A percentile compares a stretch with the other conserved stretches of the same genome.
Conservation (phyloP, 2,888 invertebrate genomes). For the Scelioninae gen. 1 region DNA sequence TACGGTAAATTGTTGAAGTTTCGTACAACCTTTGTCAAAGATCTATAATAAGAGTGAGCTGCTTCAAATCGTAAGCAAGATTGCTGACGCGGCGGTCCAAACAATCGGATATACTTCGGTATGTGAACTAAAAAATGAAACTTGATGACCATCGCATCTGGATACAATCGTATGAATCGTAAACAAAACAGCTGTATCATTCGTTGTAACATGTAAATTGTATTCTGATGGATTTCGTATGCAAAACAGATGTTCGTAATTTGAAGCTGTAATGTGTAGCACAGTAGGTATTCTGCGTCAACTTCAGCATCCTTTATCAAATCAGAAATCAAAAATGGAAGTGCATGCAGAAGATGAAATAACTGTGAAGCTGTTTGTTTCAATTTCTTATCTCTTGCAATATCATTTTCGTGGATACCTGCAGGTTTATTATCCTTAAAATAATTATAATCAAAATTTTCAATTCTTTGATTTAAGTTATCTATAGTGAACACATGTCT, state of each 20-base stretch:
- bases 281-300: background rate
- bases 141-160: slow-evolving; percentile 19
- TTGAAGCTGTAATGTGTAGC: slow-evolving; percentile 21
- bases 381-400: slow-evolving; percentile 35
- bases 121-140: slow-evolving; percentile 33
- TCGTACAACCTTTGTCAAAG: slow-evolving; percentile 13
- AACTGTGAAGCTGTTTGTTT: slow-evolving; percentile 59
- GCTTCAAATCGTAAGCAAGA: slow-evolving; percentile 35
- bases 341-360: slow-evolving; percentile 9
- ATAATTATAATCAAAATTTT: slow-evolving; percentile 46
- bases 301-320: background rate
- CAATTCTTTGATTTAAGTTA: slow-evolving; percentile 47
- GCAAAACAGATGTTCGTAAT: slow-evolving; percentile 41
- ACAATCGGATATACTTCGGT: slow-evolving; percentile 18
- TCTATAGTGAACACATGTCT: slow-evolving; percentile 37
- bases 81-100: slow-evolving; percentile 37
- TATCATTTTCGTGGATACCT: slow-evolving; percentile 26
- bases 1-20: slow-evolving; percentile 36
- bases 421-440: slow-evolving; percentile 51
- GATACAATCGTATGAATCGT: slow-evolving; percentile 21
- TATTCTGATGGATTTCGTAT: slow-evolving; percentile 53
- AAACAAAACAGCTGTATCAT: slow-evolving; percentile 41
- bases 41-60: slow-evolving; percentile 23
- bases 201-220: slow-evolving; percentile 52
- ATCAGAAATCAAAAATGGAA: slow-evolving; percentile 24